These are phyloP conservation scores for Lerema accius DNA, from an alignment of 1,140 invertebrate genomes.

Conservation along the genomic window DNA sequence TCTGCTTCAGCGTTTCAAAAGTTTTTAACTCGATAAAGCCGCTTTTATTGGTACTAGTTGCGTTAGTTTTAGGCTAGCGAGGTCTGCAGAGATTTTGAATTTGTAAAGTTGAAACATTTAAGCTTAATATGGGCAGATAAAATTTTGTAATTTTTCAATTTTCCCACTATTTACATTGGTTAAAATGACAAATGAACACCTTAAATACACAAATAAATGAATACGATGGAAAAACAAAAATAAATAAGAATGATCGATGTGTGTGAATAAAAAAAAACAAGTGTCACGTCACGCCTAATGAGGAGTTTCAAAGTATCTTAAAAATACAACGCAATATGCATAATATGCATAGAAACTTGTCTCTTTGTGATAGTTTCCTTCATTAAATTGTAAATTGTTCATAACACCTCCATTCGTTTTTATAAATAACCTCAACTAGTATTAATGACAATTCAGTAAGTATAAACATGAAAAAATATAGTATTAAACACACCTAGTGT, in stretches of 20 bases:
- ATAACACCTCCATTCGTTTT: neutral
- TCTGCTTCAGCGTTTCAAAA: conserved; percentile 32
- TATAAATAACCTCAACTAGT: neutral
- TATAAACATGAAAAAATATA: too few species aligned
- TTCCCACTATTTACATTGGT: neutral
- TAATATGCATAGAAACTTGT: too few species aligned
- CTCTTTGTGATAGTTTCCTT: too few species aligned
- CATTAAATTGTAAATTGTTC: too few species aligned
- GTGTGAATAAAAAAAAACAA: too few species aligned
- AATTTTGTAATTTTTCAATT: neutral
- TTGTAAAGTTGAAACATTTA: conserved; percentile 29
- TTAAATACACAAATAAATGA: neutral
- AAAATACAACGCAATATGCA: too few species aligned
- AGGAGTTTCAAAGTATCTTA: too few species aligned
- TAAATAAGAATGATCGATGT: too few species aligned
- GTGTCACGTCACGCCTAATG: too few species aligned
- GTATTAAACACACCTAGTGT: too few species aligned
- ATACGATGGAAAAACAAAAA: too few species aligned
- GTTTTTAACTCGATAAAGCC: conserved; percentile 32
- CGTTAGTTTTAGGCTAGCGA: conserved; percentile 24
- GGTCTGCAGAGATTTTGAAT: conserved; percentile 28
- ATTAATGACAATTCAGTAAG: too few species aligned
- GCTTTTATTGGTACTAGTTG: conserved; percentile 35
- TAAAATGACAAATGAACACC: neutral
- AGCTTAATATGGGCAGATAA: neutral